Evolutionary conservation across 1,140 invertebrate species (phyloP).

Genomic region (Bombus pascuorum): DNA sequence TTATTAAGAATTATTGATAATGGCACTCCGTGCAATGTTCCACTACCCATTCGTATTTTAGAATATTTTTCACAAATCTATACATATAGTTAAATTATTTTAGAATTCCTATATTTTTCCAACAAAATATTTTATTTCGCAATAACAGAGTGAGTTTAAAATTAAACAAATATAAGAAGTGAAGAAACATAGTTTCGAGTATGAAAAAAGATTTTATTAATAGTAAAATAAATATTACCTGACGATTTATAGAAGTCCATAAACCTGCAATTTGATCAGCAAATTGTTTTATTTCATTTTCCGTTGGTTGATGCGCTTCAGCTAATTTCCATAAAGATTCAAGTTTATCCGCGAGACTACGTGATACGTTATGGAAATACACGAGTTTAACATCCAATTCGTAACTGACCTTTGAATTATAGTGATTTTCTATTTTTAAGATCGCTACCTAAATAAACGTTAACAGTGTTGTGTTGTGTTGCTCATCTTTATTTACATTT

Average conservation of each 20-base stretch:
- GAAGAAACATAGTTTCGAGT: background rate
- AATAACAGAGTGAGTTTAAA: constrained; percentile 11
- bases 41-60: constrained; percentile 67
- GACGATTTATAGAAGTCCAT: constrained; percentile 62
- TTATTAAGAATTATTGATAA: constrained; percentile 65
- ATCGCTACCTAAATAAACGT: constrained; percentile 60
- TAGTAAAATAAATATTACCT: constrained; percentile 55
- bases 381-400: constrained; percentile 67
- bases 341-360: constrained; percentile 60
- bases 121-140: background rate
- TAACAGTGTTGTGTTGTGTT: constrained; percentile 23
- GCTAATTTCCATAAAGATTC: constrained; percentile 62
- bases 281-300: constrained; percentile 65
- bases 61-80: constrained; percentile 67
- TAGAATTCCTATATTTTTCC: background rate
- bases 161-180: background rate
- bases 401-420: constrained; percentile 47
- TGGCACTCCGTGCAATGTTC: constrained; percentile 62
- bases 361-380: constrained; percentile 57
- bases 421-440: constrained; percentile 59
- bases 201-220: background rate
- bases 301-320: constrained; percentile 31
- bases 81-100: constrained; percentile 11
- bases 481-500: constrained; percentile 40
- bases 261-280: constrained; percentile 58